A percentile compares a stretch with the other conserved stretches of the same genome.
These are phyloP conservation scores for Stigmatopora argus DNA, from an alignment of 2,113 vertebrate species.

Conservation along the genomic window DNA sequence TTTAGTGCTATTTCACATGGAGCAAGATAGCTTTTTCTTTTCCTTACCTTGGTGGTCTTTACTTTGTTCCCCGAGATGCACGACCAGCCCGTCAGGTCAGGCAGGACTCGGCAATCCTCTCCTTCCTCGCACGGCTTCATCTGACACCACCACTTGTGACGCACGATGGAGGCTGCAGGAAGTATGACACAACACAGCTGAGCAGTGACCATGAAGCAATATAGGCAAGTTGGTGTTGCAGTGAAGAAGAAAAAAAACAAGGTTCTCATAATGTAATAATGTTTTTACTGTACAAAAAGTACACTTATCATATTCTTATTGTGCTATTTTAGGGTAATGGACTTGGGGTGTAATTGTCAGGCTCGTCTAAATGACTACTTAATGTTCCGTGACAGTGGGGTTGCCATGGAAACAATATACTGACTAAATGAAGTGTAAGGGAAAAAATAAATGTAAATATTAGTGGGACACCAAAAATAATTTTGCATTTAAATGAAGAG, in stretches of 20 bases:
- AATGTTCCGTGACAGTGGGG: neutral
- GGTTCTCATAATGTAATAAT: neutral
- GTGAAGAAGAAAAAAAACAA: neutral
- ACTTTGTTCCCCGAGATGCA: conserved; percentile 96
- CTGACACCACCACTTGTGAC: conserved; percentile 92
- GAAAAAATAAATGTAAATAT: neutral
- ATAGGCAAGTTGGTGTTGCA: neutral
- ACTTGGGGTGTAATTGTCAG: neutral
- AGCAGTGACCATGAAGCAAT: conserved; percentile 14
- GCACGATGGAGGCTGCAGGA: conserved; percentile 82
- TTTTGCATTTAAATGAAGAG: neutral
- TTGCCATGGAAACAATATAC: neutral
- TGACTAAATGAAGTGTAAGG: neutral
- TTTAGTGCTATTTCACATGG: conserved; percentile 9
- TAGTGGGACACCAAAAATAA: neutral
- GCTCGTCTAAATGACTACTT: neutral
- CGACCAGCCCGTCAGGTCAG: conserved; percentile 92
- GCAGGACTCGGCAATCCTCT: conserved; percentile 89
- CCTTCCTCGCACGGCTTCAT: conserved; percentile 88
- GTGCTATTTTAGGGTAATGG: neutral
- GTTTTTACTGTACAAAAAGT: neutral
- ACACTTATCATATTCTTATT: neutral
- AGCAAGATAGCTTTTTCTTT: neutral
- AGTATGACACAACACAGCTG: conserved; percentile 26
- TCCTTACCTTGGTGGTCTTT: conserved; percentile 92